A percentile compares a stretch with the other conserved stretches of the same genome.
phyloP scores from a whole-genome alignment of 1,140 invertebrate species.

The Drosophila baimaii region DNA sequence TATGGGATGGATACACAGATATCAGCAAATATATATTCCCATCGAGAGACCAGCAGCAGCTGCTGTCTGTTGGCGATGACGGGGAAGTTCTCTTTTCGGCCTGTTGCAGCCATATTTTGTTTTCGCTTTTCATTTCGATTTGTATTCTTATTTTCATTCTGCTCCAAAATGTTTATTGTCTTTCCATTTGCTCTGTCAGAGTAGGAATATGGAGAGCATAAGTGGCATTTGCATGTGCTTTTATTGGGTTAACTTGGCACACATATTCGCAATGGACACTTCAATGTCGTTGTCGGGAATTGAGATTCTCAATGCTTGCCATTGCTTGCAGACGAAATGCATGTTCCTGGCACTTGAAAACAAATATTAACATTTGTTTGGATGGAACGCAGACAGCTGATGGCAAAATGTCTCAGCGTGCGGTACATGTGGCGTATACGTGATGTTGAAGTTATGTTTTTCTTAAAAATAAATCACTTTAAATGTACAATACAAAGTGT shows the following conservation, averaged over 20 bases:
- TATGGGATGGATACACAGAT: constrained; percentile 7
- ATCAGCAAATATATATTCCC: constrained; percentile 12
- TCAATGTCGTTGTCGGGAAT: constrained; percentile 51
- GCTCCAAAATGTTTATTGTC: constrained; percentile 61
- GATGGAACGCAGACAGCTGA: constrained; percentile 32
- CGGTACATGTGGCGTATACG: constrained; percentile 47
- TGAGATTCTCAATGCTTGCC: constrained; percentile 30
- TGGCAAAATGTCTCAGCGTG: constrained; percentile 3
- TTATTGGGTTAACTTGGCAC: constrained; percentile 67
- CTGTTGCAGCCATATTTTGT: constrained; percentile 45
- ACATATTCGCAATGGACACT: constrained; percentile 53
- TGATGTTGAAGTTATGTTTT: constrained; percentile 6
- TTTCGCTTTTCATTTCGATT: constrained; percentile 11
- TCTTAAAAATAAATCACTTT: background rate
- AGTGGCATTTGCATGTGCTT: constrained; percentile 40
- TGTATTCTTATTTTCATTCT: constrained; percentile 47
- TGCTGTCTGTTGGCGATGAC: constrained; percentile 41
- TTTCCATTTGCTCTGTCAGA: constrained; percentile 23
- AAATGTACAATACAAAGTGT: background rate
- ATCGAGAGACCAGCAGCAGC: constrained; percentile 46
- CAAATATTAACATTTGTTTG: constrained; percentile 59
- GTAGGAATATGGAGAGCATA: constrained; percentile 23
- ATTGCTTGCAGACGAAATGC: constrained; percentile 33
- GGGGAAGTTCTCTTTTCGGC: constrained; percentile 16
- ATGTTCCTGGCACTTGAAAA: constrained; percentile 43